A percentile compares a stretch with the other conserved stretches of the same genome.
These are phyloP conservation scores for Dendrocincla tyrannina DNA, from an alignment of 2,797 vertebrate species.

Conservation along the genomic window DNA sequence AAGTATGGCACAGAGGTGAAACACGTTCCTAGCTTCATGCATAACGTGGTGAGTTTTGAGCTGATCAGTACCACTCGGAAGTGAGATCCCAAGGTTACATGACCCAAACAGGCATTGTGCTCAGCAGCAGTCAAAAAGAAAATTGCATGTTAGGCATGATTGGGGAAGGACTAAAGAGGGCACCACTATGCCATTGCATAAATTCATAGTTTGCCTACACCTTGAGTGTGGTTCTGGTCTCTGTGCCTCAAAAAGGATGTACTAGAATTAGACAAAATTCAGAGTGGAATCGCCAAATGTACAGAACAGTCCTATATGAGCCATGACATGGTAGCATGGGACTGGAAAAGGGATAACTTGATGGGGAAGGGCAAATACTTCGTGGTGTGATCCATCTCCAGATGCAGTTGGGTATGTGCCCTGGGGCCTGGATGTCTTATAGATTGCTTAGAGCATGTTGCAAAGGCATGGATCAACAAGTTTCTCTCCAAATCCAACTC, in stretches of 20 bases:
- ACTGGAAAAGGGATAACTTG: neutral
- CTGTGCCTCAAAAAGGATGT: neutral
- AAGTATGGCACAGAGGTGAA: neutral
- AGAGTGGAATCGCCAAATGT: neutral
- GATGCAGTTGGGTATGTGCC: neutral
- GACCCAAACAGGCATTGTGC: neutral
- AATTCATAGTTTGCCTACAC: neutral
- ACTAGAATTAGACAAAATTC: neutral
- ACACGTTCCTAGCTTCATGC: neutral
- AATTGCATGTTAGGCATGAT: neutral
- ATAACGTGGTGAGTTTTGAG: neutral
- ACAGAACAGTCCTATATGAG: neutral
- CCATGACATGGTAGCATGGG: neutral
- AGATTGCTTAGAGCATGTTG: neutral
- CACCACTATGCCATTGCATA: neutral
- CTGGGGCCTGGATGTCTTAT: neutral
- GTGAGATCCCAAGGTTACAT: neutral
- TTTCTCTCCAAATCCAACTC: neutral
- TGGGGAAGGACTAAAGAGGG: neutral
- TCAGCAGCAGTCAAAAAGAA: neutral
- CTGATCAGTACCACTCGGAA: neutral
- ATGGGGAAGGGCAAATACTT: neutral
- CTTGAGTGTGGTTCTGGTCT: neutral
- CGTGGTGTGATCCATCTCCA: neutral
- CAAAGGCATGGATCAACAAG: neutral